Percentiles rank a stretch among this genome's conserved stretches.
These are phyloP conservation scores for Gryllus longicercus DNA, from an alignment of 2,888 invertebrate genomes.

Conservation along the genomic window DNA sequence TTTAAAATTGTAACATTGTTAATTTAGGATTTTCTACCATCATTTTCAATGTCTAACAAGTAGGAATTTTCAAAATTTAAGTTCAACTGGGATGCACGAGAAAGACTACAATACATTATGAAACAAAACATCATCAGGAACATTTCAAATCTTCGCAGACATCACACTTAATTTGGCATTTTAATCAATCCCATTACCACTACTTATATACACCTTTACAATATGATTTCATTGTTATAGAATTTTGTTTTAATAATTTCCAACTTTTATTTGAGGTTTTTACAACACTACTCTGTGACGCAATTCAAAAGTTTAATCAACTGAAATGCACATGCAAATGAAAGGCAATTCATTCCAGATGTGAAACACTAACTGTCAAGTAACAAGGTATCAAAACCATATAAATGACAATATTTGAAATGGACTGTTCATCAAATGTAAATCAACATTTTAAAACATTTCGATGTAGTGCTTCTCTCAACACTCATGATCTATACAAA, in stretches of 20 bases:
- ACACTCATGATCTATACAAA: slow-evolving; percentile 17
- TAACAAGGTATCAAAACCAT: not conserved
- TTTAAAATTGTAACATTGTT: slow-evolving; percentile 3
- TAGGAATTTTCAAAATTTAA: not conserved
- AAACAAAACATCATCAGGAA: not conserved
- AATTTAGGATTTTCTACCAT: not conserved
- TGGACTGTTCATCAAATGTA: slow-evolving; percentile 7
- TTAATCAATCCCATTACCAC: slow-evolving; percentile 1
- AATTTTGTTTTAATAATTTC: not conserved
- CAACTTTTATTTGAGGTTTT: too few relatives aligned
- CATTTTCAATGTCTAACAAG: not conserved
- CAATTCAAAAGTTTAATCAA: too few relatives aligned
- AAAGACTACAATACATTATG: not conserved
- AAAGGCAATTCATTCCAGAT: too few relatives aligned
- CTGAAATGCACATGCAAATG: too few relatives aligned
- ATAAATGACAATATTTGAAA: not conserved
- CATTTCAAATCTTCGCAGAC: not conserved
- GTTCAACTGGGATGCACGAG: not conserved
- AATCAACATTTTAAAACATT: slow-evolving; percentile 4
- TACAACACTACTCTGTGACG: too few relatives aligned
- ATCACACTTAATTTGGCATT: not conserved
- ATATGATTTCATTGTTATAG: not conserved
- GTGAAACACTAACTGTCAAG: not conserved
- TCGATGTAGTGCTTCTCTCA: slow-evolving; percentile 8
- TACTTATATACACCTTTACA: slow-evolving; percentile 1